Evolutionary conservation across 2,113 vertebrate genomes (phyloP).

Genomic region (Columbina picui): DNA sequence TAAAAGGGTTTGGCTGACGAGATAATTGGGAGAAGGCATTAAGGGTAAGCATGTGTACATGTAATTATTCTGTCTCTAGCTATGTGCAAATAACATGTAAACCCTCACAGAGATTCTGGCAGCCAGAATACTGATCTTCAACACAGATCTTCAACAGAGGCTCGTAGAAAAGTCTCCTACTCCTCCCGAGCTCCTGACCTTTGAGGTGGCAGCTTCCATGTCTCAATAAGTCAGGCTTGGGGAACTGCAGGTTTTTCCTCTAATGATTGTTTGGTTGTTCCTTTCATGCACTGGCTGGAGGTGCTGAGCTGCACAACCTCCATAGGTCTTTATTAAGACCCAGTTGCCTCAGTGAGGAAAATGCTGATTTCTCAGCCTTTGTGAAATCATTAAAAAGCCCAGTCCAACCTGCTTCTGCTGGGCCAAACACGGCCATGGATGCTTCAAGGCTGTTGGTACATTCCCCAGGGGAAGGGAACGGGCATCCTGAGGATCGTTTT

Average conservation of each 20-base stretch:
- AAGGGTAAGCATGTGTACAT: constrained; percentile 29
- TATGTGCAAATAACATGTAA: constrained; percentile 40
- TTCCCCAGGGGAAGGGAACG: accelerated
- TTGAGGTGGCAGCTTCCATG: neutral
- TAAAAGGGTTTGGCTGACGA: constrained; percentile 29
- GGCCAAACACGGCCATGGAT: neutral
- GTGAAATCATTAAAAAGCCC: neutral
- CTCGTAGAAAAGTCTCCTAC: neutral
- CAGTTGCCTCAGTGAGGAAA: accelerated
- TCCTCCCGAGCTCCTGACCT: neutral
- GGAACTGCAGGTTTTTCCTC: neutral
- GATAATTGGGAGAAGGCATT: constrained; percentile 31
- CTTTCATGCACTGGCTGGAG: neutral
- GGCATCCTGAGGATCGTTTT: neutral
- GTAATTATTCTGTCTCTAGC: neutral
- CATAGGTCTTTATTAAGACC: neutral
- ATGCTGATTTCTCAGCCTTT: neutral
- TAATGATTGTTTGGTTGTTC: neutral
- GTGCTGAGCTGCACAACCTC: neutral
- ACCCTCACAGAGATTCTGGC: neutral
- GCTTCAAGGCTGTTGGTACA: neutral
- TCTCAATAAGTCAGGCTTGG: neutral
- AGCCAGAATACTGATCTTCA: neutral
- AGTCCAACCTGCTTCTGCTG: neutral
- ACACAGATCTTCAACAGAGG: neutral